These are phyloP conservation scores for Pollimyrus isidori DNA, from an alignment of 2,113 vertebrate species.

Conservation along the genomic window DNA sequence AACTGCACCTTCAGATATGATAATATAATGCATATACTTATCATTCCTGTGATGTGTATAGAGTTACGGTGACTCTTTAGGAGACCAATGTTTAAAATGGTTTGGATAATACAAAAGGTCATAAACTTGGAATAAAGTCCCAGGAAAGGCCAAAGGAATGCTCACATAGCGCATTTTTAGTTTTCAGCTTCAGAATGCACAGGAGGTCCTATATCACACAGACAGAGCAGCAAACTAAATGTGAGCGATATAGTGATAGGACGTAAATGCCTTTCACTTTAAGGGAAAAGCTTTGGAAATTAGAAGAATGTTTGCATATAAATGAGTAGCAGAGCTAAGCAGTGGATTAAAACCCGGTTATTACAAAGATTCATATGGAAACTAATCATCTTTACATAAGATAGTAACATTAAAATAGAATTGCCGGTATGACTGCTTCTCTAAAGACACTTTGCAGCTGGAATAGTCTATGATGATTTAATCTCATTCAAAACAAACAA, in stretches of 20 bases:
- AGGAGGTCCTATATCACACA: neutral
- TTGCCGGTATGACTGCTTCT: neutral
- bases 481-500: neutral
- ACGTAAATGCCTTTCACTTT: neutral
- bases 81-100: neutral
- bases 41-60: neutral
- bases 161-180: neutral
- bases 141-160: conserved; percentile 11
- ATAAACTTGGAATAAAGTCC: neutral
- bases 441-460: neutral
- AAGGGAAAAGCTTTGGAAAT: neutral
- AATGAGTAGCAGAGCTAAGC: neutral
- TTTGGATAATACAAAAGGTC: neutral
- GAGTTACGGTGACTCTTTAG: neutral
- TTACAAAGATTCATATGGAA: neutral
- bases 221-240: neutral
- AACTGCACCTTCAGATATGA: neutral
- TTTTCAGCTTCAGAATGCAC: neutral
- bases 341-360: neutral
- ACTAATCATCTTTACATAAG: neutral
- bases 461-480: neutral
- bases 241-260: neutral
- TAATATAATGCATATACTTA: neutral
- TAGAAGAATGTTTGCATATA: neutral
- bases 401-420: neutral